Percentiles rank a stretch among this genome's conserved stretches.
These are phyloP conservation scores for Parazoanthus darwini DNA, from an alignment of 92 coral and sea anemone species.

Conservation along the genomic window DNA sequence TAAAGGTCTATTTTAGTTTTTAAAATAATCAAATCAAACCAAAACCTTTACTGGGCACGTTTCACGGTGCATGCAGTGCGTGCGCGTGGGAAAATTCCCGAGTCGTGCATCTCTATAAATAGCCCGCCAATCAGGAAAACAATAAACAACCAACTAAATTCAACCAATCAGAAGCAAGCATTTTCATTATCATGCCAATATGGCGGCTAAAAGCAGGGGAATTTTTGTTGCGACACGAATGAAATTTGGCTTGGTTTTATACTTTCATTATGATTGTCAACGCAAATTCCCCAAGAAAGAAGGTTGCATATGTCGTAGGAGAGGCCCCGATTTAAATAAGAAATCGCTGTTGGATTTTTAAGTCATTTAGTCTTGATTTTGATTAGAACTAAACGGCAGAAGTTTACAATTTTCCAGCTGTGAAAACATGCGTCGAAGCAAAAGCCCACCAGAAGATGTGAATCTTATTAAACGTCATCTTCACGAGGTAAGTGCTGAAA, in stretches of 20 bases:
- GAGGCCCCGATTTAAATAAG: not conserved
- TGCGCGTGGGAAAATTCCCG: not conserved
- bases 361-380: not conserved
- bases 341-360: not conserved
- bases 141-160: too few species aligned
- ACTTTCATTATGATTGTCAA: not conserved
- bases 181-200: not conserved
- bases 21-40: too few species aligned
- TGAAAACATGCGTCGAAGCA: constrained; percentile 13
- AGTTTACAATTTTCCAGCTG: not conserved
- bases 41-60: too few species aligned
- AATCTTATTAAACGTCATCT: not conserved
- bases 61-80: too few species aligned
- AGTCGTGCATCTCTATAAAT: too few species aligned
- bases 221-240: not conserved
- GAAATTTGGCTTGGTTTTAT: not conserved
- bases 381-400: not conserved
- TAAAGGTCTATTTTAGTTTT: too few species aligned
- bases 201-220: not conserved
- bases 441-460: not conserved
- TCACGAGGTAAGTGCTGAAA: constrained; percentile 1
- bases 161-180: constrained; percentile 10
- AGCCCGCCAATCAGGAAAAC: too few species aligned
- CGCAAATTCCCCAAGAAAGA: not conserved
- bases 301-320: not conserved